Base-by-base conservation (phyloP, 2,113 vertebrate species). In the Agelaius tricolor region DNA sequence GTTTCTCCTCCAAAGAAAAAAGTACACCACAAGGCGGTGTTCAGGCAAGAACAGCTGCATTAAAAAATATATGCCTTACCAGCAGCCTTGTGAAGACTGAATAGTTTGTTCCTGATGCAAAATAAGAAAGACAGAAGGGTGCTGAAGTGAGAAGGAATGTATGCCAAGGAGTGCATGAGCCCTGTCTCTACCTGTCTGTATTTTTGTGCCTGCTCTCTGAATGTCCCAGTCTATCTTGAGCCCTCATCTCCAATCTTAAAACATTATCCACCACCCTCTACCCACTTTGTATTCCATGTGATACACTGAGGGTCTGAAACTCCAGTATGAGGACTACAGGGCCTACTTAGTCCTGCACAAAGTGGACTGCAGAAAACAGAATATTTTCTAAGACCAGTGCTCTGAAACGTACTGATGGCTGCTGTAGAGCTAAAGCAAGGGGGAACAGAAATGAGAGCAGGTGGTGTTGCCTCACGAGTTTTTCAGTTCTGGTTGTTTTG, bases 401-500 rank as follows among this genome's bases (percentile, higher is more conserved):
- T 94, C 68, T 62, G 76, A 71, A 90, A 77, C 26, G 0, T 37
- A 58, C 43, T 58, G 83, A 51, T 71, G 71, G 78, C 63, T 89
- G 54, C 87, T 75, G 71, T 46, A 57, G 69, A 85, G 68, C 76
- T 86, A 61, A 77, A 93, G 69, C 79, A 77, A 77, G 31, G 24
- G 62, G 68, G 41, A 90, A 93, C 90, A 95, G 93, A 90, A 96
- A 93, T 28, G 65, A 90, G 57, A 94, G 88, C 83, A 94, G 93
- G 90, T 95, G 95, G 76, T 90, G 69, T 71, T 93, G 88, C 49
- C 90, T 81, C 77, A 30, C 7, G 47, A 94, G 84, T 58, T 86
- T 88, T 94, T 39, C 85, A 87, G 83, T 94, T 73, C 86, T 51
- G 28, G 7, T 31, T 46, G 74, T 31, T 95, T 71, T 44, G 30